Conservation (phyloP, 1,140 invertebrate genomes). For the Philotrypesis tridentata region DNA sequence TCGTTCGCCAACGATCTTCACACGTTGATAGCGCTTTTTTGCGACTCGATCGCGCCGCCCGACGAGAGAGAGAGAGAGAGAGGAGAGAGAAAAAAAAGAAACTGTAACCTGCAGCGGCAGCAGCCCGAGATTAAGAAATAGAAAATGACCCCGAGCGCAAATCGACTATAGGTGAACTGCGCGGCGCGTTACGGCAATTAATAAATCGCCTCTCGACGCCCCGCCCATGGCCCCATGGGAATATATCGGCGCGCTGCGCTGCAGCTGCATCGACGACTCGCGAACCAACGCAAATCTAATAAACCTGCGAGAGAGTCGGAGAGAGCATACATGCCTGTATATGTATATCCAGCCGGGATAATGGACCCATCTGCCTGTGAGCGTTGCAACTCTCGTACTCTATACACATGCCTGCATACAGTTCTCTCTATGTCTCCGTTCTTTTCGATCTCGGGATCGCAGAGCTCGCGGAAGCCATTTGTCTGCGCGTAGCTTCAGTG, state of each 20-base stretch:
- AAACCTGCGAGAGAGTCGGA: neutral
- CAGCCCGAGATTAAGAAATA: slow-evolving; percentile 35
- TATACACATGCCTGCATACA: too few relatives aligned
- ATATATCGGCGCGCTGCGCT: slow-evolving; percentile 12
- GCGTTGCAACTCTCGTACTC: too few relatives aligned
- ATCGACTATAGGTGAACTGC: slow-evolving; percentile 12
- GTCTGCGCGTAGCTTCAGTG: neutral
- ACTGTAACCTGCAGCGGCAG: neutral
- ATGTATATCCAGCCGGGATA: neutral
- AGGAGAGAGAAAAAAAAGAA: neutral
- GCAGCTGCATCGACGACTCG: neutral
- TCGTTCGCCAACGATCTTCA: slow-evolving; percentile 36
- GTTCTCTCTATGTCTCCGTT: neutral
- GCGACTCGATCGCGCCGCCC: neutral
- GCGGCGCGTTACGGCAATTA: slow-evolving; percentile 45
- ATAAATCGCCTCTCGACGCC: slow-evolving; percentile 41
- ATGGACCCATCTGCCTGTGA: neutral
- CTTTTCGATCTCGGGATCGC: slow-evolving; percentile 17
- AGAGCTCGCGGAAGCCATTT: slow-evolving; percentile 45
- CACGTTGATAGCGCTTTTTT: slow-evolving; percentile 46
- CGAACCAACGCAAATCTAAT: neutral
- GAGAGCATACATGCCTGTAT: too few relatives aligned
- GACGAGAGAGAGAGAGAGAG: neutral
- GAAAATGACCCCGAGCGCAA: slow-evolving; percentile 43
- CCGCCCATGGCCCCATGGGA: slow-evolving; percentile 28